These are phyloP conservation scores for Heliconius erato DNA, from an alignment of 2,888 invertebrate species.

Conservation along the genomic window DNA sequence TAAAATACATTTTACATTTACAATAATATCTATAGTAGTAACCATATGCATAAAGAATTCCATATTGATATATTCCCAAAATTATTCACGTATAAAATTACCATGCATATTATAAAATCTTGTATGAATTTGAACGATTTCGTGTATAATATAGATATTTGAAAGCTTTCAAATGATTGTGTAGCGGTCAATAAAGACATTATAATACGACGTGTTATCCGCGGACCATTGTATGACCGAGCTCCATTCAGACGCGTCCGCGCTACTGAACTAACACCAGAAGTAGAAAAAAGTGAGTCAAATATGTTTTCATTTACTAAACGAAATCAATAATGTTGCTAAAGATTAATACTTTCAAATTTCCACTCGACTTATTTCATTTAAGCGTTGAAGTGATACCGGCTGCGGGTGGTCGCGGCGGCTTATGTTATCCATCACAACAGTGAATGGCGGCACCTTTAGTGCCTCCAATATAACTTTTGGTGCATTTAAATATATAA, in stretches of 20 bases:
- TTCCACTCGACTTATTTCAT: constrained; percentile 73
- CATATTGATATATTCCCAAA: neutral
- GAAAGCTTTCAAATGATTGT: constrained; percentile 49
- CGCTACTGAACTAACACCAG: constrained; percentile 68
- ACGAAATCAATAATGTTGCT: constrained; percentile 73
- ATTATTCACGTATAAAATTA: constrained; percentile 15
- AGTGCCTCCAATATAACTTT: neutral
- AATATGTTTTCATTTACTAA: constrained; percentile 57
- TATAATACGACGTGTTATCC: constrained; percentile 62
- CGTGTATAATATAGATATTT: constrained; percentile 50
- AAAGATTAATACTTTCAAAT: constrained; percentile 60
- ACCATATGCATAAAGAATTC: neutral
- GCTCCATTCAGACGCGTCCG: constrained; percentile 59
- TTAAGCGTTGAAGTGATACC: constrained; percentile 63
- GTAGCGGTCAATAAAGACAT: constrained; percentile 61
- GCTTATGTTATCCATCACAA: constrained; percentile 65
- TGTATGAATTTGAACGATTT: constrained; percentile 52
- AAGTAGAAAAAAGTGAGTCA: constrained; percentile 55
- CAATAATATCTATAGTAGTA: neutral
- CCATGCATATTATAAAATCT: constrained; percentile 55
- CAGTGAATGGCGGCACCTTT: constrained; percentile 61
- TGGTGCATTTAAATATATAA: neutral
- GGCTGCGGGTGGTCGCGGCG: constrained; percentile 76
- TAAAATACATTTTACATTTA: neutral
- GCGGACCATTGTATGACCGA: constrained; percentile 74